Base-by-base conservation (phyloP, 1,140 invertebrate genomes). In the Drosophila pectinifera region DNA sequence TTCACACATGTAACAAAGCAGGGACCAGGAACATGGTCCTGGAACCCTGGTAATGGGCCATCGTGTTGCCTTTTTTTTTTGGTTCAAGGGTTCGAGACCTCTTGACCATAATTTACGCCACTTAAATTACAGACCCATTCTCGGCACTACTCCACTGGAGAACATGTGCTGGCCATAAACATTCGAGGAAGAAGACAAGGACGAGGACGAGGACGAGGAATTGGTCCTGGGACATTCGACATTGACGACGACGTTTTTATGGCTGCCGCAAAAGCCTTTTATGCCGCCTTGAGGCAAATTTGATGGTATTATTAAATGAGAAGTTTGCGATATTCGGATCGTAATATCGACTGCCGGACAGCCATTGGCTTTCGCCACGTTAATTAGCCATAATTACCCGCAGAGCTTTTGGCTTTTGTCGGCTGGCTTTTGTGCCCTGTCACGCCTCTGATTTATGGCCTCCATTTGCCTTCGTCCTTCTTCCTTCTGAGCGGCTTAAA, bases 361-460 rank as follows among this genome's bases (percentile, higher is more conserved):
- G 11, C n/a, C 34, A 8, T 38, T 65, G 45, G 36, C 62, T 64
- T 77, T 77, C 45, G 59, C 43, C 65, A 79, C 84, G 84, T 88
- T 88, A 88, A 88, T 88, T 88, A 88, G 83, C 76, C 79, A 88
- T 88, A 88, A 88, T 88, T 88, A 88, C 79, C 83, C 67, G 72
- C 79, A 80, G 79, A 83, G 83, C 83, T 89, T 83, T 89, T 79
- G 80, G 75, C 79, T 74, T 83, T 85, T 82, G 83, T 85, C 69
- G 67, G 83, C 74, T 82, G 76, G 70, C 84, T 89, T 86, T 86
- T 83, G 84, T 82, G 83, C 83, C 84, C 67, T 78, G 83, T 88
- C 83, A 88, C 84, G 83, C 79, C 72, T 43, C 83, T 89, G 84
- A 88, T 88, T 88, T 88, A 88, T 88, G 75, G 58, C 65, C 78